Evolutionary conservation across 2,113 vertebrate genomes (phyloP), one percentile per base, ranked within the genome.

Genomic region (Centropristis striata): DNA sequence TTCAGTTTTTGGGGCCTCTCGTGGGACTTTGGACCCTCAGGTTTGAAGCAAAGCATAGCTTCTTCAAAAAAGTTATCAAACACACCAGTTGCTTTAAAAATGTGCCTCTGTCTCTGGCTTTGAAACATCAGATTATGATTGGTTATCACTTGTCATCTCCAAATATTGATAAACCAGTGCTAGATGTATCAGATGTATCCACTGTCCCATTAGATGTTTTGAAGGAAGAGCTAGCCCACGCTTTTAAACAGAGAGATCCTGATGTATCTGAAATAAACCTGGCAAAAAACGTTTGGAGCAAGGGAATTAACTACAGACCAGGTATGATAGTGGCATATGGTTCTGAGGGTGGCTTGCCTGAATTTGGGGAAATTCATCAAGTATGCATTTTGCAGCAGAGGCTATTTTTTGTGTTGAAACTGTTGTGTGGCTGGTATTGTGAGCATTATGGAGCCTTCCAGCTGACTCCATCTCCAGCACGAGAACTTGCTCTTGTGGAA

Each of bases 351-450:
- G 57, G 66, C 39, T 46, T 78, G 46, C 66, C 67, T 55, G 58
- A 78, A 25, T 71, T 78, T 71, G 67, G 76, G 58, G 76, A 71
- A 78, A 78, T 71, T n/a, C 66, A 78, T 47, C 67, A 78, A 27
- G 64, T 78, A 47, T 64, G 47, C 47, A 78, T 78, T 71, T 39
- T 71, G 66, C 65, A 69, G 6, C 65, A 69, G 46, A 69, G 46
- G 46, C 32, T 44, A 14, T 78, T 54, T 78, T 47, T 71, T 53
- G 76, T 77, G 15, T 51, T 51, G 11, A 77, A 77, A 59, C 15
- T 69, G 8, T 44, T 77, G 64, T 77, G 65, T 78, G 76, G 76
- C 28, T 71, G 76, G 67, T 78, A 63, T 63, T 28, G 39, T 37
- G 75, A 78, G 46, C 65, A 78, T 25, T 78, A 54, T 78, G 54